Base-by-base conservation (phyloP, 2,113 vertebrate species). In the Bufo bufo region DNA sequence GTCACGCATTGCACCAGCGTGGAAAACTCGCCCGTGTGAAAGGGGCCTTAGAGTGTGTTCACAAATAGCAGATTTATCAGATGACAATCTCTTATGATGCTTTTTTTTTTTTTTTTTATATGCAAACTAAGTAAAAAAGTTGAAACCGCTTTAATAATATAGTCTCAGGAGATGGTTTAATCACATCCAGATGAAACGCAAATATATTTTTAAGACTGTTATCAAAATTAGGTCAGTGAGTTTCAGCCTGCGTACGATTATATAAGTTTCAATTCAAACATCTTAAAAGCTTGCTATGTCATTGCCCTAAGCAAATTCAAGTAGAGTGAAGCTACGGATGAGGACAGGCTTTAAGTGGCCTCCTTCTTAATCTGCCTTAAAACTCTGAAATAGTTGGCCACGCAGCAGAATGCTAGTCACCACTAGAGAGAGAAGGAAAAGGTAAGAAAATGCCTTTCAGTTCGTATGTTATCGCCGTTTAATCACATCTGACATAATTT, bases 201-300 rank as follows among this genome's bases (percentile, higher is more conserved):
- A 90, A 90, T 47, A 33, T 78, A 89, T 88, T 88, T 69, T 20
- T 10, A 74, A 83, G 56, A 88, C 63, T 52, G 75, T 84, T 89
- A 77, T 63, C 23, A 92, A 91, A 91, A 86, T 87, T n/a, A 87
- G 92, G 84, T 94, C 91, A 93, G 89, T 90, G 90, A 82, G 88
- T 93, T 93, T 85, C 66, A 90, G 80, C 59, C 91, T 93, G 85
- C 52, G 91, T 90, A 88, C 69, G 84, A 90, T 72, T 85, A 59
- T 90, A 74, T 92, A 77, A 59, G 74, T 91, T 93, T 85, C 87
- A 87, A 7, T 54, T 91, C 71, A 91, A 88, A 92, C 90, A 89
- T 90, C 90, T 92, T 94, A 93, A 95, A 95, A 95, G 93, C 92
- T 90, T 93, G 89, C 0, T 92, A 83, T 90, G 86, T 89, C 54